Evolutionary conservation across 1,140 invertebrate species (phyloP).

Genomic region (Drosophila parvula): DNA sequence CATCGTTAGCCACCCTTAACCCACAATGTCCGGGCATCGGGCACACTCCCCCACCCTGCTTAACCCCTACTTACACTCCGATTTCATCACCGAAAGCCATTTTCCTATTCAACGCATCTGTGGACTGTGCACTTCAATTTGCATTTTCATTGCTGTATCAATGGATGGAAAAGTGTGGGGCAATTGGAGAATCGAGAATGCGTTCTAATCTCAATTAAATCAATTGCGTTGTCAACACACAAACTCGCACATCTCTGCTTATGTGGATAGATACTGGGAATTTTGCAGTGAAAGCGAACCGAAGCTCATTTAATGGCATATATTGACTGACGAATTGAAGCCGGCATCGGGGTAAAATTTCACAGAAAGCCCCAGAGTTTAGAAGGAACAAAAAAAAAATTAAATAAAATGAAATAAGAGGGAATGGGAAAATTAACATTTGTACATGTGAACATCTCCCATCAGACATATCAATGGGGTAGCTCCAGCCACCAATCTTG

Average conservation of each 20-base stretch:
- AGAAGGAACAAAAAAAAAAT: neutral
- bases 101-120: conserved; percentile 27
- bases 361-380: conserved; percentile 13
- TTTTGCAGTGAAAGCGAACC: conserved; percentile 3
- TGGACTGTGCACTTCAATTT: conserved; percentile 57
- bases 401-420: neutral
- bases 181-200: conserved; percentile 17
- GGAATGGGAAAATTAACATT: conserved; percentile 24
- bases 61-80: conserved; percentile 11
- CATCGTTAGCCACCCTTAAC: conserved; percentile 1
- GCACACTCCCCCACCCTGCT: neutral
- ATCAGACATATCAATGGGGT: conserved; percentile 35
- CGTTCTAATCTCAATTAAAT: conserved; percentile 53
- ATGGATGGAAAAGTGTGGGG: conserved; percentile 14
- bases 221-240: conserved; percentile 38
- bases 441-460: conserved; percentile 34
- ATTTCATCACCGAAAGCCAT: conserved; percentile 24
- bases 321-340: conserved; percentile 4
- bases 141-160: conserved; percentile 50
- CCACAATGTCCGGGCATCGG: neutral
- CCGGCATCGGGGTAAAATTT: conserved; percentile 6
- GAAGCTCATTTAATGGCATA: conserved; percentile 25
- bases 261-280: neutral
- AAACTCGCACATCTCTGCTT: neutral
- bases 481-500: neutral